Percentiles rank a stretch among this genome's conserved stretches.
Evolutionary conservation across 2,888 invertebrate species (phyloP).

Genomic region (Parelbella ahira): DNA sequence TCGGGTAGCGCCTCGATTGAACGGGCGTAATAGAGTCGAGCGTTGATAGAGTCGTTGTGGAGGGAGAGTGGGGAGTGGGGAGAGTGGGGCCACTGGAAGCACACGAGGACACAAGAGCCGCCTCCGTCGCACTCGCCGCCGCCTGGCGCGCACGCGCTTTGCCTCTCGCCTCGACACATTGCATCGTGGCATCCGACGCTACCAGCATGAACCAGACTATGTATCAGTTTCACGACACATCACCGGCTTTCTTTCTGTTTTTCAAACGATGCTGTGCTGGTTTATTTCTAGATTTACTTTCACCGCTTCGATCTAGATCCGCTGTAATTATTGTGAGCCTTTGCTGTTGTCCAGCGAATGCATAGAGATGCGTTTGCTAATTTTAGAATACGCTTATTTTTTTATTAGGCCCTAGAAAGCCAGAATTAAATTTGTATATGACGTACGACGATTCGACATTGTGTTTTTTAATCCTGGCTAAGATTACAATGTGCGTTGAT

Average conservation of each 20-base stretch:
- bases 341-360: constrained; percentile 29
- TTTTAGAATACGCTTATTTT: constrained; percentile 8
- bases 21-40: constrained; percentile 31
- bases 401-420: background rate
- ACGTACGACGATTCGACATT: too few species aligned
- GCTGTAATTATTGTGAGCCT: constrained; percentile 38
- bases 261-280: constrained; percentile 59
- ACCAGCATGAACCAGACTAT: constrained; percentile 30
- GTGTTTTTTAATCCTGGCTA: constrained; percentile 10
- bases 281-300: constrained; percentile 37
- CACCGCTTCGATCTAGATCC: constrained; percentile 30
- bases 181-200: constrained; percentile 34
- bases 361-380: constrained; percentile 9
- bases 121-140: constrained; percentile 42
- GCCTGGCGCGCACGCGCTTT: constrained; percentile 11
- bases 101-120: constrained; percentile 64
- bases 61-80: constrained; percentile 27
- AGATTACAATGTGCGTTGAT: too few species aligned
- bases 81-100: constrained; percentile 72
- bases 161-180: constrained; percentile 43
- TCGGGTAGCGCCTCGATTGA: constrained; percentile 30
- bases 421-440: constrained; percentile 4
- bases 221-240: constrained; percentile 51
- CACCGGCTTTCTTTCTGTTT: constrained; percentile 58
- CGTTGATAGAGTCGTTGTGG: constrained; percentile 31